phyloP scores from a whole-genome alignment of 2,113 vertebrate species.

The Saguinus midas region DNA sequence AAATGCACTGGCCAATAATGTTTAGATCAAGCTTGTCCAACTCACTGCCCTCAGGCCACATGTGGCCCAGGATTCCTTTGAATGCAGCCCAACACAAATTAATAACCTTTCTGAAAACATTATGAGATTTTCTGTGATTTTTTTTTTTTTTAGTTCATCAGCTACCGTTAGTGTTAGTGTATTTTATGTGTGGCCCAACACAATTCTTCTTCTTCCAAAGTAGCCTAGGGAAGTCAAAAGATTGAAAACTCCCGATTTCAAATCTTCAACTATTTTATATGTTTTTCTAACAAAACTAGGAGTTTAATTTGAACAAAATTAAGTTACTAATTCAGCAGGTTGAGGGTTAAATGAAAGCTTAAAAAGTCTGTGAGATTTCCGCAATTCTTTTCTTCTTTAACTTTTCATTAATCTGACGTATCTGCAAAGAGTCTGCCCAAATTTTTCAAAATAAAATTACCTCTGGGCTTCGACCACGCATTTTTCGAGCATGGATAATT shows the following conservation, averaged over 20 bases:
- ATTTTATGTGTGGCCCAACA: too few species aligned
- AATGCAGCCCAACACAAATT: too few species aligned
- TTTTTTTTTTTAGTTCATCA: too few species aligned
- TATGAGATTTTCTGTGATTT: too few species aligned
- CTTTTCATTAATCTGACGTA: slow-evolving; percentile 35
- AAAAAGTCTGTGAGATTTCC: background rate
- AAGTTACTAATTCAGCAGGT: background rate
- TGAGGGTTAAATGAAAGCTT: slow-evolving; percentile 26
- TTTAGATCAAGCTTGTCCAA: too few species aligned
- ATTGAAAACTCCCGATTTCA: background rate
- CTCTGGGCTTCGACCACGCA: background rate
- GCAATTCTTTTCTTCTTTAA: slow-evolving; percentile 22
- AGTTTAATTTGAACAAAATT: background rate
- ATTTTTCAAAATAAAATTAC: slow-evolving; percentile 70
- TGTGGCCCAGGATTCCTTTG: too few species aligned
- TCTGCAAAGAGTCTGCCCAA: slow-evolving; percentile 47
- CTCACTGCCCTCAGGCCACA: too few species aligned
- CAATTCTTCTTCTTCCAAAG: too few species aligned
- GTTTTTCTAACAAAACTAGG: background rate
- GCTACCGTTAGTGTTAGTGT: too few species aligned
- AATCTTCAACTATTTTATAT: background rate
- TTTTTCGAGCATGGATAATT: slow-evolving; percentile 58
- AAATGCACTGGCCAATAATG: background rate
- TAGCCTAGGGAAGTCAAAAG: too few species aligned
- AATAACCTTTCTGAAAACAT: too few species aligned